Evolutionary conservation across 1,140 invertebrate species (phyloP).

Genomic region (Antheraea mylitta): DNA sequence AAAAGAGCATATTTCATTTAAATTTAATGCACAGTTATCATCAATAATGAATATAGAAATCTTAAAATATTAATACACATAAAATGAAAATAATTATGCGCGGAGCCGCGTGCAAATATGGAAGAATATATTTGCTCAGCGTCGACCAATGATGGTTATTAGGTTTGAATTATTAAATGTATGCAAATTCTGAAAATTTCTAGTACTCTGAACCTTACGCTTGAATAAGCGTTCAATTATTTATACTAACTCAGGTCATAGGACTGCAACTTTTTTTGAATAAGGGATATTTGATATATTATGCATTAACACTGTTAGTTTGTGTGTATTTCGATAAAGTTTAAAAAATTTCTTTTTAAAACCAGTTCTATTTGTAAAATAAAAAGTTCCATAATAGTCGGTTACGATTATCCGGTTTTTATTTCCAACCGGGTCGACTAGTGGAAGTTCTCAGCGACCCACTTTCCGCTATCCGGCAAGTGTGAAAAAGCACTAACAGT

Average conservation of each 20-base stretch:
- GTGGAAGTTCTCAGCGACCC: background rate
- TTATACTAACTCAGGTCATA: background rate
- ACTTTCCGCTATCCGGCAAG: background rate
- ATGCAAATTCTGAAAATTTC: background rate
- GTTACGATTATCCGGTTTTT: background rate
- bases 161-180: background rate
- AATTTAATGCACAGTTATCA: too few relatives aligned
- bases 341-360: too few relatives aligned
- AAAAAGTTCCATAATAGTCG: background rate
- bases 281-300: background rate
- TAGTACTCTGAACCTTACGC: background rate
- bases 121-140: too few relatives aligned
- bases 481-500: constrained; percentile 2
- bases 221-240: background rate
- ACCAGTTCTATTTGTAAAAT: background rate
- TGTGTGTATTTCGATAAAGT: too few relatives aligned
- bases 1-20: too few relatives aligned
- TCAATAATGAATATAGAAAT: too few relatives aligned
- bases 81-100: too few relatives aligned
- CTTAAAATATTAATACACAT: too few relatives aligned
- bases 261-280: background rate
- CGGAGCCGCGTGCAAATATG: too few relatives aligned
- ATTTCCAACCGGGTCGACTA: background rate
- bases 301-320: background rate
- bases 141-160: background rate